Evolutionary conservation across 2,888 invertebrate species (phyloP).

Genomic region (Frankliniella fusca): DNA sequence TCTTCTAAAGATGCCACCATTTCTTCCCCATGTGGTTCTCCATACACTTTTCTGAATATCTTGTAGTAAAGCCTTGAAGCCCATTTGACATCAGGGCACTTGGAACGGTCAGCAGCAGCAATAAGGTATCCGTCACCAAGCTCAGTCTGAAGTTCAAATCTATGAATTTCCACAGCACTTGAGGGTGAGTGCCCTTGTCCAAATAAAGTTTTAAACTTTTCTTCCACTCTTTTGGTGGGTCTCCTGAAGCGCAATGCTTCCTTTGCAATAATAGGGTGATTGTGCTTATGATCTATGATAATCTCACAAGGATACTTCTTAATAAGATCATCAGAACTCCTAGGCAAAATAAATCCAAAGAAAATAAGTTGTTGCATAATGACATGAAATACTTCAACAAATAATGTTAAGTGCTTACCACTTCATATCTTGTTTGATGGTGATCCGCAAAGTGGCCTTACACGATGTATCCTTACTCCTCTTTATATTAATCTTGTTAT

Average conservation of each 20-base stretch:
- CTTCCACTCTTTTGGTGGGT: background rate
- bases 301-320: background rate
- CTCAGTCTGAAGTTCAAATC: background rate
- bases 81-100: constrained; percentile 33
- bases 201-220: background rate
- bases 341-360: background rate
- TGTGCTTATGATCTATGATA: background rate
- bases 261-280: background rate
- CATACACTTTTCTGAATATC: constrained; percentile 28
- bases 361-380: background rate
- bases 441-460: too few species aligned
- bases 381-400: too few species aligned
- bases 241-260: background rate
- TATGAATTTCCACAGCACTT: background rate
- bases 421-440: too few species aligned
- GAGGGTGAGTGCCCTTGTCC: background rate
- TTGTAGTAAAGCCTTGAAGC: constrained; percentile 30
- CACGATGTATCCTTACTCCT: too few species aligned
- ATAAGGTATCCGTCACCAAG: background rate
- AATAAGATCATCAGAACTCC: background rate
- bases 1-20: constrained; percentile 28
- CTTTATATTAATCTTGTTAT: too few species aligned
- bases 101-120: constrained; percentile 28
- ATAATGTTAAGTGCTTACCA: too few species aligned
- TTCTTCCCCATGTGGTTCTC: background rate